These are phyloP conservation scores for Hyphantria cunea DNA, from an alignment of 1,140 invertebrate genomes.

Conservation along the genomic window DNA sequence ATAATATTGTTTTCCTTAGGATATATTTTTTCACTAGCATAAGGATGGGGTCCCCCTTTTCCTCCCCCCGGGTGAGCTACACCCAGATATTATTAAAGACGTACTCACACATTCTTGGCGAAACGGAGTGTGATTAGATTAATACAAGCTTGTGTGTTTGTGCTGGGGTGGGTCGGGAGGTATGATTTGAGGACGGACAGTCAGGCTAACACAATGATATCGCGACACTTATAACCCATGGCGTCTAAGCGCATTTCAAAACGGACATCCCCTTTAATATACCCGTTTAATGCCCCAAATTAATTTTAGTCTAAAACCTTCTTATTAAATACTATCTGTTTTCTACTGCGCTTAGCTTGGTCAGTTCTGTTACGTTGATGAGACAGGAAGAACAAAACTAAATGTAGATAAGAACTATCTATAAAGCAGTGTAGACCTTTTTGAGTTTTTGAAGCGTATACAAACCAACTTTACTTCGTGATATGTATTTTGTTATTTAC, in stretches of 20 bases:
- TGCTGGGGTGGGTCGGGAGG: conserved; percentile 4
- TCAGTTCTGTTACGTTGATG: too few species aligned
- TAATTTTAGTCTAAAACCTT: too few species aligned
- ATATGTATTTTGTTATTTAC: too few species aligned
- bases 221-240: conserved; percentile 22
- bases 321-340: too few species aligned
- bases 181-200: conserved; percentile 27
- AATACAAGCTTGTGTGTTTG: conserved; percentile 51
- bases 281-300: too few species aligned
- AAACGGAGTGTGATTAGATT: conserved; percentile 77
- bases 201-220: conserved; percentile 25
- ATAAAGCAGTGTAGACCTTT: too few species aligned
- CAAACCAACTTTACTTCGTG: too few species aligned
- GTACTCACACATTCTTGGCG: conserved; percentile 76
- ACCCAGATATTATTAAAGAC: conserved; percentile 81
- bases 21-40: conserved; percentile 81
- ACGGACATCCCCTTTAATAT: too few species aligned
- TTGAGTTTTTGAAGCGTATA: too few species aligned
- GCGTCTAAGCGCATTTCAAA: conserved; percentile 1
- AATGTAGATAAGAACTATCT: too few species aligned
- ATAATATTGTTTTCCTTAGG: conserved; percentile 81
- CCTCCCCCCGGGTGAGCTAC: conserved; percentile 19
- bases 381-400: too few species aligned
- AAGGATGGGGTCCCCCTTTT: conserved; percentile 37
- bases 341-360: too few species aligned